phyloP scores from a whole-genome alignment of 2,113 vertebrate species.

The Verasper variegatus region DNA sequence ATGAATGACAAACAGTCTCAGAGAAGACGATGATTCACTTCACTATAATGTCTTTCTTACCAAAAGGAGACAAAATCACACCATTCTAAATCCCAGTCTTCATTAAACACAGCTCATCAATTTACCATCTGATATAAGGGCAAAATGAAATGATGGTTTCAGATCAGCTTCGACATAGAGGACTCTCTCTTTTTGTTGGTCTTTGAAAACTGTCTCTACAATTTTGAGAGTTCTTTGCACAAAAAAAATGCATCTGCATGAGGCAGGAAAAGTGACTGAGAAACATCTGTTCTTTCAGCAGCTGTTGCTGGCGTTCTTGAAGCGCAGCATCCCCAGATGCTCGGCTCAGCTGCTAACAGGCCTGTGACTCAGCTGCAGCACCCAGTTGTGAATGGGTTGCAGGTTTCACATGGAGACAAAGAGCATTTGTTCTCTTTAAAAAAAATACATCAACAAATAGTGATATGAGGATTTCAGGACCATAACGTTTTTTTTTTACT shows the following conservation, averaged over 20 bases:
- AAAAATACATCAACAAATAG: too few species aligned
- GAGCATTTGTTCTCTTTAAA: too few species aligned
- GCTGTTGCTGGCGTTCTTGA: neutral
- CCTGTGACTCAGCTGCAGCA: too few species aligned
- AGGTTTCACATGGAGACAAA: too few species aligned
- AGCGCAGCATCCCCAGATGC: too few species aligned
- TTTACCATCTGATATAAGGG: neutral
- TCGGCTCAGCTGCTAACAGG: too few species aligned
- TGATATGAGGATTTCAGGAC: too few species aligned
- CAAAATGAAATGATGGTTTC: neutral
- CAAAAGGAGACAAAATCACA: neutral
- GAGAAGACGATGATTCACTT: neutral
- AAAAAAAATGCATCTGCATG: neutral
- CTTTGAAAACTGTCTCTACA: neutral
- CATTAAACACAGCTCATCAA: neutral
- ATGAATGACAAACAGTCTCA: too few species aligned
- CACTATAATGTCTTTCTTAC: neutral
- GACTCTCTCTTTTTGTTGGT: neutral
- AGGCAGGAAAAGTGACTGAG: neutral
- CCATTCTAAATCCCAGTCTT: neutral
- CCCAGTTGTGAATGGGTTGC: too few species aligned
- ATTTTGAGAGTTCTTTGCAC: neutral
- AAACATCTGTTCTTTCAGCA: slow-evolving; percentile 12
- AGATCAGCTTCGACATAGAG: neutral
- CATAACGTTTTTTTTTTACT: too few species aligned